These are phyloP conservation scores for Emydoidea blandingii DNA, from an alignment of 2,797 vertebrate genomes.

Conservation along the genomic window DNA sequence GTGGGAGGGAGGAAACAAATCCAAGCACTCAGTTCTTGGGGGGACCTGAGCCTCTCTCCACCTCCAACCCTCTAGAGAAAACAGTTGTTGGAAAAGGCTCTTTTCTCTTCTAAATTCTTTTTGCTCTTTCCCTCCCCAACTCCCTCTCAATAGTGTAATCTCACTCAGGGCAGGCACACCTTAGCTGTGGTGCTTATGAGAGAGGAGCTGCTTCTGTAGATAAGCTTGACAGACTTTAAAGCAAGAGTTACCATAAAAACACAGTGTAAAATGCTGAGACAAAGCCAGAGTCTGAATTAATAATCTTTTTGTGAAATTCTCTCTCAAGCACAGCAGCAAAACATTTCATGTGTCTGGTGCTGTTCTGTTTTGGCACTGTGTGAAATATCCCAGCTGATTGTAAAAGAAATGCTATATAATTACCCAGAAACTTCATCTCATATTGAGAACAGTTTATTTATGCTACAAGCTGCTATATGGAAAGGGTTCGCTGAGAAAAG, in stretches of 20 bases:
- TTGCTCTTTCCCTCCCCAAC: neutral
- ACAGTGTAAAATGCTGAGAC: neutral
- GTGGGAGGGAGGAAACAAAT: neutral
- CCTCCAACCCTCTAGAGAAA: neutral
- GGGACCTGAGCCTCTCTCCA: neutral
- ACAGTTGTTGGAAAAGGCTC: neutral
- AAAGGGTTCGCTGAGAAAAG: neutral
- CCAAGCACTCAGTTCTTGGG: rapidly evolving
- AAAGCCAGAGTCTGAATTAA: neutral
- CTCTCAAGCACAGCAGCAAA: neutral
- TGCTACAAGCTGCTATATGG: neutral
- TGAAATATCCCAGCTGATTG: neutral
- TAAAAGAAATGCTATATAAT: neutral
- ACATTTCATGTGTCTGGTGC: neutral
- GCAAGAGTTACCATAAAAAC: neutral
- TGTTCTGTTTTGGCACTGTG: neutral
- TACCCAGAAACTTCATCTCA: neutral
- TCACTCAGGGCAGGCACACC: neutral
- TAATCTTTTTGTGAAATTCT: neutral
- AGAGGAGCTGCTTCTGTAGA: neutral
- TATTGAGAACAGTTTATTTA: neutral
- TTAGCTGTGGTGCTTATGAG: neutral
- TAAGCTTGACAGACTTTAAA: neutral
- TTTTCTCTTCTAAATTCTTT: neutral
- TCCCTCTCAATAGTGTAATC: neutral